Conservation (phyloP, 2,113 vertebrate species). For the Eulemur macaco region DNA sequence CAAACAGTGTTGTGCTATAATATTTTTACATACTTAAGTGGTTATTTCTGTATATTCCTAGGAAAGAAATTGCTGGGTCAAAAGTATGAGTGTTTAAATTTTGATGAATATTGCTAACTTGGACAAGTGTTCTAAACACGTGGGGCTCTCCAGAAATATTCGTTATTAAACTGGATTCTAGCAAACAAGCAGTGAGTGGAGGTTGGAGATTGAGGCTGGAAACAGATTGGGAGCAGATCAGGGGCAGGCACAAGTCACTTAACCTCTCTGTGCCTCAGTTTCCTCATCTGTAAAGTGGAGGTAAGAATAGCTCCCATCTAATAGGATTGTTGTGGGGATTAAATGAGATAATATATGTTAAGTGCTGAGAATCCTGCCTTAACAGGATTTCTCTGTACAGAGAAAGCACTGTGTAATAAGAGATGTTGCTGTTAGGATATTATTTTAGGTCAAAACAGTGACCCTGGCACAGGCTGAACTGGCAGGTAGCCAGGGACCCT, state of each 20-base stretch:
- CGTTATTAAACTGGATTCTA: not conserved
- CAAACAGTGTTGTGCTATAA: not conserved
- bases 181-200: not conserved
- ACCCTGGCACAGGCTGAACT: not conserved
- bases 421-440: not conserved
- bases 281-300: not conserved
- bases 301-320: not conserved
- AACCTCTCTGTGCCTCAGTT: not conserved
- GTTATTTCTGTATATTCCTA: conserved; percentile 3
- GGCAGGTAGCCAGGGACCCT: not conserved
- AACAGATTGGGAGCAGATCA: not conserved
- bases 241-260: not conserved
- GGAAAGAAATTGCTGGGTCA: not conserved
- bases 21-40: not conserved
- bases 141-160: not conserved
- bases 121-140: not conserved
- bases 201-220: not conserved
- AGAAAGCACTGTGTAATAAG: not conserved
- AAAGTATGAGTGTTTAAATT: not conserved
- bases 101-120: not conserved
- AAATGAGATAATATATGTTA: not conserved
- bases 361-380: not conserved
- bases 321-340: not conserved
- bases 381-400: no score
- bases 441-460: not conserved